These are phyloP conservation scores for Lota lota DNA, from an alignment of 2,113 vertebrate genomes.

Conservation along the genomic window DNA sequence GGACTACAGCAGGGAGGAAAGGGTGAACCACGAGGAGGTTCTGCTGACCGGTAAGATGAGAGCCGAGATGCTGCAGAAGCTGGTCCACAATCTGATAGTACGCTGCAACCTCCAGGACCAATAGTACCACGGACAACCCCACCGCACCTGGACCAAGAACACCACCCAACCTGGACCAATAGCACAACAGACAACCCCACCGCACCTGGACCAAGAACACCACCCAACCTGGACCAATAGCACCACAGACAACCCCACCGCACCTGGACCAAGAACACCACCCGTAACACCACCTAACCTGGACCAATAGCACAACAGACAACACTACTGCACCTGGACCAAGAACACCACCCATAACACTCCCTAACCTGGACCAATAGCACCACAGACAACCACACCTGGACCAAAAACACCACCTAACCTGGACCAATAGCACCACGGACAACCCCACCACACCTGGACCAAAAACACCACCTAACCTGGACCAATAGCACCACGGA, in stretches of 20 bases:
- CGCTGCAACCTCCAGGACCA: conserved; percentile 57
- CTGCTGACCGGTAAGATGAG: conserved; percentile 69
- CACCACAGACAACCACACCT: not conserved
- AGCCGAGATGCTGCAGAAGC: conserved; percentile 62
- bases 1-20: conserved; percentile 71
- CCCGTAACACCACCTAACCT: not conserved
- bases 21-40: conserved; percentile 68
- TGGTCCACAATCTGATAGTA: conserved; percentile 54
- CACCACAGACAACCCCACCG: too few relatives aligned
- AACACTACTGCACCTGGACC: not conserved
- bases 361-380: too few relatives aligned
- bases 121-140: not conserved
- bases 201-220: too few relatives aligned
- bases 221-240: too few relatives aligned
- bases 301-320: too few relatives aligned
- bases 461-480: not conserved
- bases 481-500: too few relatives aligned
- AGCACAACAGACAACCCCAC: too few relatives aligned
- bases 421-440: conserved; percentile 26
- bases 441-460: not conserved
- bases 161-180: too few relatives aligned
- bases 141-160: not conserved
- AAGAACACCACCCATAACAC: not conserved
- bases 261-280: not conserved
- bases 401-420: too few relatives aligned